Evolutionary conservation across 2,113 vertebrate genomes (phyloP).

Genomic region (Tetrao urogallus): DNA sequence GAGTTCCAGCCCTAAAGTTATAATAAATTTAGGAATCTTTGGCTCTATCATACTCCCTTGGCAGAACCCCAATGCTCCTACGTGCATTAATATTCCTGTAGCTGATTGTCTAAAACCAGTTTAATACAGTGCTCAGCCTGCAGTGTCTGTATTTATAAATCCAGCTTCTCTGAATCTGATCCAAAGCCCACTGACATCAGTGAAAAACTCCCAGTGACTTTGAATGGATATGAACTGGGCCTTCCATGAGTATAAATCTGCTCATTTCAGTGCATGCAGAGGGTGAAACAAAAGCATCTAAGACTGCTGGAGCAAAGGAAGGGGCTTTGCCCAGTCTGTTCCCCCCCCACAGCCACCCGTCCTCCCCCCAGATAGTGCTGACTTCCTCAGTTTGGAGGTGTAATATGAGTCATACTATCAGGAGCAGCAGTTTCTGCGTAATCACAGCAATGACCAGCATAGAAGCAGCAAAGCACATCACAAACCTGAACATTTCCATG

Average conservation of each 20-base stretch:
- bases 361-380: not conserved
- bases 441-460: not conserved
- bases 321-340: not conserved
- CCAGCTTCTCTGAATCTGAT: not conserved
- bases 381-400: not conserved
- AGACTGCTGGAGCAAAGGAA: not conserved
- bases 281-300: not conserved
- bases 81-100: not conserved
- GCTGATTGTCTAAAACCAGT: accelerated
- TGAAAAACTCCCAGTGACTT: not conserved
- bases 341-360: no score
- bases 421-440: not conserved
- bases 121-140: not conserved
- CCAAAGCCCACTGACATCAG: not conserved
- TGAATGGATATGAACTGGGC: not conserved
- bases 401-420: not conserved
- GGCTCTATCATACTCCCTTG: accelerated
- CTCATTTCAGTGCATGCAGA: not conserved
- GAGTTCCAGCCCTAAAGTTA: not conserved
- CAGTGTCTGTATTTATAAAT: not conserved
- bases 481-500: not conserved
- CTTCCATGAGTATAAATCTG: not conserved
- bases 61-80: not conserved
- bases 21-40: not conserved
- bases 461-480: not conserved